A percentile compares a stretch with the other conserved stretches of the same genome.
Evolutionary conservation across 2,113 vertebrate species (phyloP).

Genomic region (Pardalotus punctatus): DNA sequence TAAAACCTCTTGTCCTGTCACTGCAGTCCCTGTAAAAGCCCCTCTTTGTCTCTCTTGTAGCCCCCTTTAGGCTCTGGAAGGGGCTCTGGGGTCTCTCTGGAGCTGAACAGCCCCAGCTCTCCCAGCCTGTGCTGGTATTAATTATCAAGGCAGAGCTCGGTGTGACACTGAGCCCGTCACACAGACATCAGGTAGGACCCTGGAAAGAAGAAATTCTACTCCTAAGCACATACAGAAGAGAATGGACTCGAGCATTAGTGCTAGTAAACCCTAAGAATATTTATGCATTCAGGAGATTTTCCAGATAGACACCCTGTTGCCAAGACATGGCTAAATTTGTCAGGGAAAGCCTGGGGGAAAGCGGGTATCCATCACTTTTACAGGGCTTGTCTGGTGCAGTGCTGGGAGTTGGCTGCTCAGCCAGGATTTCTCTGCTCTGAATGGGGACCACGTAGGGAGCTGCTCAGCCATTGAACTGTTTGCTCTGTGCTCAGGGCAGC

Average conservation of each 20-base stretch:
- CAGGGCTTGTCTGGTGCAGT: neutral
- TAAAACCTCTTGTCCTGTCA: neutral
- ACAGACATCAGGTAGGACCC: no score
- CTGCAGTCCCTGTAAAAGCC: neutral
- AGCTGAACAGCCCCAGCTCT: neutral
- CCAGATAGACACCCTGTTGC: neutral
- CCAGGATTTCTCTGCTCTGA: neutral
- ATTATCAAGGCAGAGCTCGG: fast-evolving
- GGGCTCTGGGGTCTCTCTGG: neutral
- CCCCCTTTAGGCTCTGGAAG: neutral
- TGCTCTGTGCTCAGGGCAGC: neutral
- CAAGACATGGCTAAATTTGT: neutral
- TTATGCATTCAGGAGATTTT: neutral
- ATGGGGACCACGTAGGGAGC: neutral
- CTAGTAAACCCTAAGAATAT: neutral
- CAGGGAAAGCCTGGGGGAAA: neutral
- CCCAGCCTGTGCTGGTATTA: neutral
- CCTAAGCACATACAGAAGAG: neutral
- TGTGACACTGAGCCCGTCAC: neutral
- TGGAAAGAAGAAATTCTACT: neutral
- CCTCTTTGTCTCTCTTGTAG: neutral
- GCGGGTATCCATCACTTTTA: neutral
- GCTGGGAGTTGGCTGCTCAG: neutral
- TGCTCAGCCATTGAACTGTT: neutral
- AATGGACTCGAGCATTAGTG: fast-evolving